phyloP scores from a whole-genome alignment of 2,113 vertebrate species.

The Anguilla rostrata region DNA sequence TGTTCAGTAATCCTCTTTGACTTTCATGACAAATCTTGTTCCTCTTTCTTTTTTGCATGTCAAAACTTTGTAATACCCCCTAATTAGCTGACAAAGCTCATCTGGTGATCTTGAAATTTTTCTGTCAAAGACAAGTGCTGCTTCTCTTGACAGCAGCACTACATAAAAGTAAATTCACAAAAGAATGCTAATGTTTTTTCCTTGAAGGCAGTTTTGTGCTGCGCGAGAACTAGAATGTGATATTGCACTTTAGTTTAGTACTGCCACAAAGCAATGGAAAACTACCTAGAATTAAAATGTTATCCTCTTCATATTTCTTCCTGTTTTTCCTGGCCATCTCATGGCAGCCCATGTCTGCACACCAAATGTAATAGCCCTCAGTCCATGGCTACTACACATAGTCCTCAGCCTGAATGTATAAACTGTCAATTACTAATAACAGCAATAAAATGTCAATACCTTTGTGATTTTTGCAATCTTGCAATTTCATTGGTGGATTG shows the following conservation, averaged over 20 bases:
- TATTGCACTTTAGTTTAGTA: not conserved
- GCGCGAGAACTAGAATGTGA: not conserved
- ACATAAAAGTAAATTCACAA: slow-evolving; percentile 24
- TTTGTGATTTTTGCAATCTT: not conserved
- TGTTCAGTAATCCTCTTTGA: slow-evolving; percentile 55
- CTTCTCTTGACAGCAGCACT: slow-evolving; percentile 31
- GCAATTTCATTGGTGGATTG: not conserved
- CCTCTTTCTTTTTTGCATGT: slow-evolving; percentile 23
- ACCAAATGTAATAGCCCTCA: not conserved
- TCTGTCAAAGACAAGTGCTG: slow-evolving; percentile 26
- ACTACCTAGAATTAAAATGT: not conserved
- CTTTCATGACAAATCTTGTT: slow-evolving; percentile 51
- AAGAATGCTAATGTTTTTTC: not conserved
- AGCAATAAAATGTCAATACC: not conserved
- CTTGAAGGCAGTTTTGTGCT: not conserved
- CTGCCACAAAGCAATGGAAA: not conserved
- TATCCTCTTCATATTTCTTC: not conserved
- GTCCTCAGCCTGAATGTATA: not conserved
- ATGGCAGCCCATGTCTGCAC: not conserved
- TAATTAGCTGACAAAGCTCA: slow-evolving; percentile 49
- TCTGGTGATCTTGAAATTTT: slow-evolving; percentile 44
- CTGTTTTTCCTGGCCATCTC: not conserved
- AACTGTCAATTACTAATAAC: not conserved
- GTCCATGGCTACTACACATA: not conserved
- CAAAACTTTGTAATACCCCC: slow-evolving; percentile 52